Evolutionary conservation across 2,888 invertebrate genomes (phyloP), one percentile per base, ranked within the genome.

Genomic region (Cataglyphis cursor): DNA sequence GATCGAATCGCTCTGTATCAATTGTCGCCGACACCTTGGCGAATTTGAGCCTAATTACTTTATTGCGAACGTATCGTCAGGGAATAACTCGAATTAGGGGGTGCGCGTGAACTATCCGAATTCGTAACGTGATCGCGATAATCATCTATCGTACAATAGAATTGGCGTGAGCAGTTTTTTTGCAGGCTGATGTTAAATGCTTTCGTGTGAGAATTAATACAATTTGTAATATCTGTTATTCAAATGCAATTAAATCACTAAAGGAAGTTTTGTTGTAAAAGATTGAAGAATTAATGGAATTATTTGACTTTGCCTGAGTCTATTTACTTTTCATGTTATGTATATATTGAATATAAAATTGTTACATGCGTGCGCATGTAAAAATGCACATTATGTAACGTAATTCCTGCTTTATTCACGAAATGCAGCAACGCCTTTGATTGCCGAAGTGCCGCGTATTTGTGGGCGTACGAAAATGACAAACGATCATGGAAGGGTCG

Each of bases 401-500:
- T 66, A 62, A 59, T 12, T 62, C 21, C 1, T 44, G 21, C 5
- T 28, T 70, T 44, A 70, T 78, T 44, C 57, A n/a, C 18, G 31
- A 8, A 44, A 78, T 59, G 78, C 44, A 70, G 61, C 38, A 51
- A 78, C 35, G 59, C 44, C 78, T 59, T 70, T 70, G 48, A 21
- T 70, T 70, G 18, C 9, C 31, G 9, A 74, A 62, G 62, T 64
- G 48, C 31, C 66, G 54, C 28, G 41, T 62, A 83, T 54, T 48
- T 82, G 64, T 31, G 66, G 57, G 24, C 41, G 41, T 31, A 75
- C 35, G 83, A 44, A 84, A 89, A 92, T 94, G 94, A 94, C 90
- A 93, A 94, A 94, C 89, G 93, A 94, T 90, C 88, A 31, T 82
- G 87, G 83, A 85, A 51, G 93, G 92, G 90, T 92, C 92, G 91